Evolutionary conservation across 1,140 invertebrate species (phyloP).

Genomic region (Brachionus calyciflorus): DNA sequence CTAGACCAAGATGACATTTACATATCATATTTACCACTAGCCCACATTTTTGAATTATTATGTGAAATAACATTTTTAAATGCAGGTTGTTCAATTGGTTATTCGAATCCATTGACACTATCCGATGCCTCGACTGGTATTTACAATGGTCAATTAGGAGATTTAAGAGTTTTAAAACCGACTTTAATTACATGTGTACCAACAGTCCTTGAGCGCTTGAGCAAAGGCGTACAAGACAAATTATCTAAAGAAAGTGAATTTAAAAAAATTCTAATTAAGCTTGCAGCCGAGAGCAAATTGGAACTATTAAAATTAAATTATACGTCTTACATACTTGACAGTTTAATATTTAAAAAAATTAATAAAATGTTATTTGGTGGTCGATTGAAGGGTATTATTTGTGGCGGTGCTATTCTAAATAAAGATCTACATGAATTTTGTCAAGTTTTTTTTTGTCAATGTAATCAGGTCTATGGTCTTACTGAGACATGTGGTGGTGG

Average conservation of each 20-base stretch:
- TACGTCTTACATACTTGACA: neutral
- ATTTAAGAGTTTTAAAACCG: slow-evolving; percentile 81
- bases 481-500: slow-evolving; percentile 93
- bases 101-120: slow-evolving; percentile 89
- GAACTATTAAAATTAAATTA: slow-evolving; percentile 50
- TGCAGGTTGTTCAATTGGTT: slow-evolving; percentile 86
- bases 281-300: slow-evolving; percentile 73
- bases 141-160: slow-evolving; percentile 76
- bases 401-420: slow-evolving; percentile 89
- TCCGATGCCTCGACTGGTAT: slow-evolving; percentile 91
- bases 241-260: slow-evolving; percentile 74
- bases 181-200: slow-evolving; percentile 93
- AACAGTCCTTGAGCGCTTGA: slow-evolving; percentile 89
- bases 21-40: slow-evolving; percentile 89
- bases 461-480: slow-evolving; percentile 91
- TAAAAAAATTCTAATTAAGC: slow-evolving; percentile 69
- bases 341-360: neutral
- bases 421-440: slow-evolving; percentile 91
- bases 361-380: slow-evolving; percentile 69
- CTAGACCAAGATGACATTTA: slow-evolving; percentile 65
- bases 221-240: slow-evolving; percentile 88
- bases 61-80: slow-evolving; percentile 65
- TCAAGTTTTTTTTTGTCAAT: slow-evolving; percentile 82
- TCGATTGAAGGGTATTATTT: slow-evolving; percentile 76
- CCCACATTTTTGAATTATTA: slow-evolving; percentile 92